phyloP scores from a whole-genome alignment of 2,888 invertebrate genomes.

The Acrobasis repandana region DNA sequence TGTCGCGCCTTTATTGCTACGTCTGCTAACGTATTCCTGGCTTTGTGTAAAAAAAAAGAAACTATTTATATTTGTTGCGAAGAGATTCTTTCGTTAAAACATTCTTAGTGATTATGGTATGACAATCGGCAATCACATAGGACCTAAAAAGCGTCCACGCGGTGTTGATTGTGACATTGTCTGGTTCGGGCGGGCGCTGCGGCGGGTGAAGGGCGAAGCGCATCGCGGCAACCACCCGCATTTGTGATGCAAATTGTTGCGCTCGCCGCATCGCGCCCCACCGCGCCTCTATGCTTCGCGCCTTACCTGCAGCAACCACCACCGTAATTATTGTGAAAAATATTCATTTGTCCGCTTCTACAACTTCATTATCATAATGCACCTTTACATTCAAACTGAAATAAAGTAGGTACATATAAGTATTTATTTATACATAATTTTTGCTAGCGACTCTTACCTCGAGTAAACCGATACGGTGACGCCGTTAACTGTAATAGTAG shows the following conservation, averaged over 20 bases:
- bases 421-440: constrained; percentile 30
- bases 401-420: too few species aligned
- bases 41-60: background rate
- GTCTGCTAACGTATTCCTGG: background rate
- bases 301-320: constrained; percentile 73
- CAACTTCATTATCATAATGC: constrained; percentile 61
- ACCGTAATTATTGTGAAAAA: constrained; percentile 77
- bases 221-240: constrained; percentile 66
- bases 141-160: constrained; percentile 79
- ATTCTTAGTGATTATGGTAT: constrained; percentile 61
- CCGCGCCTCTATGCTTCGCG: constrained; percentile 62
- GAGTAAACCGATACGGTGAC: constrained; percentile 55
- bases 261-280: constrained; percentile 50
- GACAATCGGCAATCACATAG: constrained; percentile 77
- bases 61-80: background rate
- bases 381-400: constrained; percentile 36
- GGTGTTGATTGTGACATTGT: constrained; percentile 82
- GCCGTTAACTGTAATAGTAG: constrained; percentile 56
- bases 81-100: constrained; percentile 33
- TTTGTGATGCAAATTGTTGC: constrained; percentile 73
- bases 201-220: constrained; percentile 52
- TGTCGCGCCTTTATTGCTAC: constrained; percentile 13
- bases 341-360: constrained; percentile 74
- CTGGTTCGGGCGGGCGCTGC: constrained; percentile 59
- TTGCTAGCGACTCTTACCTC: constrained; percentile 39